A percentile compares a stretch with the other conserved stretches of the same genome.
Conservation (phyloP, 2,888 invertebrate species). For the Mesorhabditis spiculigera region DNA sequence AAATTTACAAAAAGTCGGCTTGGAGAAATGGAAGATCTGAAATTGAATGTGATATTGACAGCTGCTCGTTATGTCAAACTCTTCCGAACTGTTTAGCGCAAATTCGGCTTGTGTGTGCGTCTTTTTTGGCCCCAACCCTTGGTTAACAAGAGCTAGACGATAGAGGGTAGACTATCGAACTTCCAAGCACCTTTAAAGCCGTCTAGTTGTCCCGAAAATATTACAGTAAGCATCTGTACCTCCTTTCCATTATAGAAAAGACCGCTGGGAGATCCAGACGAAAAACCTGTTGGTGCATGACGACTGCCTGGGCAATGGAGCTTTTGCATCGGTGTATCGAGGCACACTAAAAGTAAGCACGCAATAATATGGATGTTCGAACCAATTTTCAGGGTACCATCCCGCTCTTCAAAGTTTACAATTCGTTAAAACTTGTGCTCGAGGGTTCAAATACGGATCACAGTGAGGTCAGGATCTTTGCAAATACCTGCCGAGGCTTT, state of each 20-base stretch:
- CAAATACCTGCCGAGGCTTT: no score
- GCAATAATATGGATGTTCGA: no score
- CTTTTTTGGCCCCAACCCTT: no score
- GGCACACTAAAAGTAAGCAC: slow-evolving; percentile 35
- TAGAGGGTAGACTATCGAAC: no score
- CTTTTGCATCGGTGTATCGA: slow-evolving; percentile 46
- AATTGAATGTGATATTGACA: no score
- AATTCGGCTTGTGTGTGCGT: background rate
- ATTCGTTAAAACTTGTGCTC: slow-evolving; percentile 19
- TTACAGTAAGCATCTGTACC: no score
- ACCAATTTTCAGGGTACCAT: slow-evolving; percentile 23
- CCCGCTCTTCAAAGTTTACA: slow-evolving; percentile 26
- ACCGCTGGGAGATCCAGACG: slow-evolving; percentile 40
- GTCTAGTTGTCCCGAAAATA: no score
- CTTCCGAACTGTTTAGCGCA: background rate
- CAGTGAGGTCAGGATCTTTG: slow-evolving; percentile 13
- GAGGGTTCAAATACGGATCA: slow-evolving; percentile 28
- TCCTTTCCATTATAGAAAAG: slow-evolving; percentile 21
- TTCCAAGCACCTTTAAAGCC: no score
- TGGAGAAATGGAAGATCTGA: no score
- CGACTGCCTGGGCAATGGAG: slow-evolving; percentile 41
- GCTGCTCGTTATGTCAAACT: background rate
- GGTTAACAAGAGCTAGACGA: no score
- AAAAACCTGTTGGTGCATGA: slow-evolving; percentile 37
- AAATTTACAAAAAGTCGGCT: background rate